A percentile compares a stretch with the other conserved stretches of the same genome.
Conservation (phyloP, 2,113 vertebrate species). For the Lepus americanus region DNA sequence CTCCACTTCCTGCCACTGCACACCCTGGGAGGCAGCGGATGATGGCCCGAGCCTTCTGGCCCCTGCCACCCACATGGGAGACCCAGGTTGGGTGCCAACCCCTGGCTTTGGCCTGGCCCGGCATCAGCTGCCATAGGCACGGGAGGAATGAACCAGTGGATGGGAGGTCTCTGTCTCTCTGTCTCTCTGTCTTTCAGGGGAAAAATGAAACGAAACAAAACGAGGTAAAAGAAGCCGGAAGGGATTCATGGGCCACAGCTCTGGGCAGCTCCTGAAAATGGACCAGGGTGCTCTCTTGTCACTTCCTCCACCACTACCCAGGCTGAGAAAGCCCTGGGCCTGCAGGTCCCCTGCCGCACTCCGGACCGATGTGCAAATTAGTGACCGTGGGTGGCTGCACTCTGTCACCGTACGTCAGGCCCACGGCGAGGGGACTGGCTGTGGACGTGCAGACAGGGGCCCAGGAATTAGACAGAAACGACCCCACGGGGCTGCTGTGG, state of each 20-base stretch:
- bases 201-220: too few species aligned
- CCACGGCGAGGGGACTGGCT: not conserved
- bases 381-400: fast-evolving
- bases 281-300: fast-evolving
- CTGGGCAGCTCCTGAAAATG: not conserved
- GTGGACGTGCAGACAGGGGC: not conserved
- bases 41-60: too few species aligned
- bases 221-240: not conserved
- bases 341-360: fast-evolving
- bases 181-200: too few species aligned
- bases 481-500: not conserved
- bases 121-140: too few species aligned
- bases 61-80: too few species aligned
- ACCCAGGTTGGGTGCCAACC: too few species aligned
- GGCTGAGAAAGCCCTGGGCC: not conserved
- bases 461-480: too few species aligned
- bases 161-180: too few species aligned
- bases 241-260: not conserved
- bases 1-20: too few species aligned
- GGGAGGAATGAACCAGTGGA: too few species aligned
- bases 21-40: too few species aligned
- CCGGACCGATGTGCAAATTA: fast-evolving
- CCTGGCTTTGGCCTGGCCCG: too few species aligned
- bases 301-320: not conserved
- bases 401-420: not conserved